phyloP scores from a whole-genome alignment of 2,113 vertebrate species.

The Mustela lutreola region DNA sequence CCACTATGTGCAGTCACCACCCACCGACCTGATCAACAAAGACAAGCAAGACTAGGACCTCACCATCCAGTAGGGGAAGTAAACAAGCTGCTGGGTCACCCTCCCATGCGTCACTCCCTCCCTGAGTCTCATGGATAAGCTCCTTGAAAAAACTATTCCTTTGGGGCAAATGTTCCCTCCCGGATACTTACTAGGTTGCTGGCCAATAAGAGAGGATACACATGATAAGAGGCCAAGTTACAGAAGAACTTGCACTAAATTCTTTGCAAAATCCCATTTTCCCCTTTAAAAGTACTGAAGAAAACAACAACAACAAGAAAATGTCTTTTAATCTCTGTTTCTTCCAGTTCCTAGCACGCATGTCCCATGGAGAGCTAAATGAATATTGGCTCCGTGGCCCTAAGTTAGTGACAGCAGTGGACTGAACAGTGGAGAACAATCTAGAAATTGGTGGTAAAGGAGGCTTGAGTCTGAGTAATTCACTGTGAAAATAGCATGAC shows the following conservation, averaged over 20 bases:
- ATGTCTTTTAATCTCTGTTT: neutral
- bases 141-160: neutral
- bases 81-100: neutral
- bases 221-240: neutral
- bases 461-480: neutral
- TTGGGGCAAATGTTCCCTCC: neutral
- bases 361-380: neutral
- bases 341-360: neutral
- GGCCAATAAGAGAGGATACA: neutral
- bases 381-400: neutral
- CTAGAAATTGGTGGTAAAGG: neutral
- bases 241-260: neutral
- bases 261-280: neutral
- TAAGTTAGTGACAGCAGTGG: neutral
- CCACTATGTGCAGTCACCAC: neutral
- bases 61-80: neutral
- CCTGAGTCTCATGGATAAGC: neutral
- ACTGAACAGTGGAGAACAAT: neutral
- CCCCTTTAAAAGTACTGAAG: neutral
- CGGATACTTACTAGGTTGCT: neutral
- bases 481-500: neutral
- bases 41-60: neutral
- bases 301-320: neutral
- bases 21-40: neutral
- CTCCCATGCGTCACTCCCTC: neutral